A percentile compares a stretch with the other conserved stretches of the same genome.
Evolutionary conservation across 2,797 vertebrate genomes (phyloP).

Genomic region (Pseudochirops cupreus): DNA sequence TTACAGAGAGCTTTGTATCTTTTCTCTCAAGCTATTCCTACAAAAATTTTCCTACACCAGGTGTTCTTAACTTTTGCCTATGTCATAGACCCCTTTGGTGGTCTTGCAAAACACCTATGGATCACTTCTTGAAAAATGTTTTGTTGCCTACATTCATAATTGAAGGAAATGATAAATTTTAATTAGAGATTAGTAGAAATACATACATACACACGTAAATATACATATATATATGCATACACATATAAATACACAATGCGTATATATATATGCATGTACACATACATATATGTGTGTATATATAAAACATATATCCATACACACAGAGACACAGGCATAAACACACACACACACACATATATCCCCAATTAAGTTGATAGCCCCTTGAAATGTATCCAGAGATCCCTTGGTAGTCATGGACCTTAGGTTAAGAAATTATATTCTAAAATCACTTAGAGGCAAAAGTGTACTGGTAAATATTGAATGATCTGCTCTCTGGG

Average conservation of each 20-base stretch:
- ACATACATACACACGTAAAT: too few species aligned
- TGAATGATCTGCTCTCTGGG: neutral
- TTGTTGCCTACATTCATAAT: neutral
- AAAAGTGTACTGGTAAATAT: neutral
- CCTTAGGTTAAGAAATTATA: neutral
- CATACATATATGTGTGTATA: too few species aligned
- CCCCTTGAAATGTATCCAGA: neutral
- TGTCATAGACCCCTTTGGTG: neutral
- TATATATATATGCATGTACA: too few species aligned
- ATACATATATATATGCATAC: too few species aligned
- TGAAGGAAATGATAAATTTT: neutral
- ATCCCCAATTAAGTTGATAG: too few species aligned
- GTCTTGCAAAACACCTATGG: neutral
- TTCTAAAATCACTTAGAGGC: neutral
- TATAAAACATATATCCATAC: too few species aligned
- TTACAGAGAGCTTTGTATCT: neutral
- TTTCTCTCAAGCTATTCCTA: neutral
- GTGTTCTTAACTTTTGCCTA: neutral
- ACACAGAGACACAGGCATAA: too few species aligned
- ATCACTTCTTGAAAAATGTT: neutral
- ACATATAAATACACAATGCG: too few species aligned
- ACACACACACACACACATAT: too few species aligned
- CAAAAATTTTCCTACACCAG: neutral
- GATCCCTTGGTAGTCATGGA: neutral
- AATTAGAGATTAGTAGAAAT: neutral